A percentile compares a stretch with the other conserved stretches of the same genome.
Conservation (phyloP, 2,113 vertebrate genomes). For the Malurus cyaneus region DNA sequence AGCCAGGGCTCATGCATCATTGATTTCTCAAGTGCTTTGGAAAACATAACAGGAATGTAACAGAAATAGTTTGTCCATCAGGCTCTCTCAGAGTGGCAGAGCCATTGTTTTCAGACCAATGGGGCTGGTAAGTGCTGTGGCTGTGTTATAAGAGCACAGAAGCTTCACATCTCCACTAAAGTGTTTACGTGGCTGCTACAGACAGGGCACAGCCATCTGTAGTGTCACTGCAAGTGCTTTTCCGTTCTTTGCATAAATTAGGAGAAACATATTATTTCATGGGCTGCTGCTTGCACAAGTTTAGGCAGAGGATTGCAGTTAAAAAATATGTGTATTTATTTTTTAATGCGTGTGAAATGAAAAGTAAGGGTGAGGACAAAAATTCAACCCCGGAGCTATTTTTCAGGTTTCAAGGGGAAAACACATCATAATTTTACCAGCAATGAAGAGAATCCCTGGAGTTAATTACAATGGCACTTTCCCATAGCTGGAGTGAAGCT, state of each 20-base stretch:
- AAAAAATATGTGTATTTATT: background rate
- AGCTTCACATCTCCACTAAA: background rate
- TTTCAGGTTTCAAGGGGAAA: background rate
- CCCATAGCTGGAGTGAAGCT: constrained; percentile 22
- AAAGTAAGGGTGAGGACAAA: background rate
- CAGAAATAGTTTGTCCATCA: background rate
- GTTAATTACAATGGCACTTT: constrained; percentile 3
- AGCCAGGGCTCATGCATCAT: background rate
- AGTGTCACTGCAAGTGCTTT: background rate
- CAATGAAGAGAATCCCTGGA: constrained; percentile 12
- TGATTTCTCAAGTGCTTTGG: background rate
- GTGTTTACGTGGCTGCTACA: background rate
- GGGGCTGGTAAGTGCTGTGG: background rate
- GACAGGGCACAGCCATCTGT: constrained; percentile 41
- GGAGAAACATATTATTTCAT: constrained; percentile 25
- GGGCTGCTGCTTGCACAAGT: background rate
- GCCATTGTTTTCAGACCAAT: background rate
- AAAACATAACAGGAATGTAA: background rate
- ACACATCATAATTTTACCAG: background rate
- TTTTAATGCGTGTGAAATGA: background rate
- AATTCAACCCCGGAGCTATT: background rate
- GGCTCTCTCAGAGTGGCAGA: background rate
- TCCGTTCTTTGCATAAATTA: constrained; percentile 33
- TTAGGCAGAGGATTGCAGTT: background rate
- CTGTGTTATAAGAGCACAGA: background rate